Conservation (phyloP, 1,140 invertebrate species). For the Hirudo medicinalis region DNA sequence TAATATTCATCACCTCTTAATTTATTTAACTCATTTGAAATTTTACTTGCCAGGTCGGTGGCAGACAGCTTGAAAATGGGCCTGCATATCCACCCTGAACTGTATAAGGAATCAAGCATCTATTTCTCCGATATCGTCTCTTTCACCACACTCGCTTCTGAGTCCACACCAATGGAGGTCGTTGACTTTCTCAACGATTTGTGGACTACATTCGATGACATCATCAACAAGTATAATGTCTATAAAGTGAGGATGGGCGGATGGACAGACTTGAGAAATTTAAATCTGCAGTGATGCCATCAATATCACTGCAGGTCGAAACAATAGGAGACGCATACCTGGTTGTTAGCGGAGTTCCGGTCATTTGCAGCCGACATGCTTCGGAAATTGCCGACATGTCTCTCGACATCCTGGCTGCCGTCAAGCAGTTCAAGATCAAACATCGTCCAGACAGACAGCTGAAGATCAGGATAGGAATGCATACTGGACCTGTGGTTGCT, state of each 20-base stretch:
- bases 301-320: constrained; percentile 52
- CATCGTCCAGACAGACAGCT: constrained; percentile 19
- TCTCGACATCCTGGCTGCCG: constrained; percentile 65
- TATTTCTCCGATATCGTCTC: constrained; percentile 83
- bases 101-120: constrained; percentile 71
- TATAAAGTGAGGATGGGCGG: constrained; percentile 61
- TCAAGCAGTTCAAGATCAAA: constrained; percentile 26
- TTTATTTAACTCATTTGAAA: constrained; percentile 37
- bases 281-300: constrained; percentile 38
- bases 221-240: constrained; percentile 84
- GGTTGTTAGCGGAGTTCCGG: constrained; percentile 77
- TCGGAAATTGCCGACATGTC: constrained; percentile 78
- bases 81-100: constrained; percentile 66
- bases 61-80: constrained; percentile 72
- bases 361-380: constrained; percentile 62
- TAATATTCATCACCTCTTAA: constrained; percentile 20
- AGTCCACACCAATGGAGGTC: constrained; percentile 41
- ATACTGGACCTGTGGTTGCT: constrained; percentile 56
- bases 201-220: constrained; percentile 83
- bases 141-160: constrained; percentile 71
- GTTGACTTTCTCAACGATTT: constrained; percentile 85
- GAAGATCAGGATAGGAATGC: constrained; percentile 23
- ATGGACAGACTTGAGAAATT: not conserved
- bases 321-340: constrained; percentile 85
- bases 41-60: constrained; percentile 65